Conservation (phyloP, 2,797 vertebrate species). For the Liasis olivaceus region DNA sequence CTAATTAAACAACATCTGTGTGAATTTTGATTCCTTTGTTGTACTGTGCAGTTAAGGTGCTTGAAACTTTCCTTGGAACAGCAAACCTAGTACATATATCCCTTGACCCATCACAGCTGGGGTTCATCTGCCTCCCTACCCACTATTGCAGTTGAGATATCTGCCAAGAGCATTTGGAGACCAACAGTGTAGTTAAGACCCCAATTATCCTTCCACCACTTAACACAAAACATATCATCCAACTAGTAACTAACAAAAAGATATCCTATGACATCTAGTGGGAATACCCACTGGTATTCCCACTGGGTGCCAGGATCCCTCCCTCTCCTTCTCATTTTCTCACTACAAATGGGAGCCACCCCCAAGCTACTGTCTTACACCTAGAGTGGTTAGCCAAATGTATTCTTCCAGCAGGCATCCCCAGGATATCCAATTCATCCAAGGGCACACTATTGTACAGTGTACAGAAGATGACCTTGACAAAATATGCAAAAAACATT, state of each 20-base stretch:
- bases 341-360: background rate
- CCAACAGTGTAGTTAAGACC: background rate
- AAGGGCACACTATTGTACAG: background rate
- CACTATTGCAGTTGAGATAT: background rate
- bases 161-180: background rate
- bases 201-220: background rate
- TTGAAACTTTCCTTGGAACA: background rate
- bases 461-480: background rate
- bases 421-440: background rate
- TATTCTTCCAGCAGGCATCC: background rate
- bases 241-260: background rate
- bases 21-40: background rate
- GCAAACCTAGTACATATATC: background rate
- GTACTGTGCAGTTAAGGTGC: background rate
- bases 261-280: background rate
- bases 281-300: too few species aligned
- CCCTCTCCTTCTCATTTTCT: background rate
- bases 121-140: background rate
- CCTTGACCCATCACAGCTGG: background rate
- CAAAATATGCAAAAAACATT: background rate
- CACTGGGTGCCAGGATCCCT: background rate
- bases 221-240: background rate
- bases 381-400: background rate
- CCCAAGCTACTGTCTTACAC: background rate
- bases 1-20: background rate